Evolutionary conservation across 2,113 vertebrate species (phyloP).

Genomic region (Xiphias gladius): DNA sequence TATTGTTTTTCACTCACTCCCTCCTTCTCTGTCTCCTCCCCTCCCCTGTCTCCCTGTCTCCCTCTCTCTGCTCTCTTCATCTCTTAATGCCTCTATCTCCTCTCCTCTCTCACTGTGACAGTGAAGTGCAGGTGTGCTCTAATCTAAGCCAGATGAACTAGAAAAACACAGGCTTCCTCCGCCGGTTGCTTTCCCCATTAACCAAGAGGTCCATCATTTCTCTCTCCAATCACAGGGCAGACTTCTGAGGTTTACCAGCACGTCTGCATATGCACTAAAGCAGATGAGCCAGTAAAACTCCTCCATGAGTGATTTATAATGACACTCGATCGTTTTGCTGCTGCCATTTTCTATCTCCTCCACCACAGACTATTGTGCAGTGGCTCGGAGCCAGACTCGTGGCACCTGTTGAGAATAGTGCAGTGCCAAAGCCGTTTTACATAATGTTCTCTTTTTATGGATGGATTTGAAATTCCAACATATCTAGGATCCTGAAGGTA

Average conservation of each 20-base stretch:
- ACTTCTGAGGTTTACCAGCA: slow-evolving; percentile 75
- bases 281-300: slow-evolving; percentile 66
- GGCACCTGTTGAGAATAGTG: slow-evolving; percentile 71
- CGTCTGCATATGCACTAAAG: slow-evolving; percentile 70
- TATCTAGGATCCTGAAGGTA: slow-evolving; percentile 6
- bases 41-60: neutral
- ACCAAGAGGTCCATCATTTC: slow-evolving; percentile 70
- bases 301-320: slow-evolving; percentile 70
- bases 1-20: slow-evolving; percentile 45
- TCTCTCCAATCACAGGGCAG: slow-evolving; percentile 67
- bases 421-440: slow-evolving; percentile 30
- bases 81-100: slow-evolving; percentile 70
- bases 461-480: slow-evolving; percentile 29
- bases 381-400: slow-evolving; percentile 38
- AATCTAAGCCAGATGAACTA: slow-evolving; percentile 84
- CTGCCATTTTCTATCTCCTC: slow-evolving; percentile 60
- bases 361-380: slow-evolving; percentile 37
- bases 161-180: slow-evolving; percentile 76
- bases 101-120: slow-evolving; percentile 71
- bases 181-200: slow-evolving; percentile 71
- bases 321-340: slow-evolving; percentile 43
- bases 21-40: neutral
- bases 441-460: slow-evolving; percentile 35
- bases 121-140: slow-evolving; percentile 62
- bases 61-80: slow-evolving; percentile 41